Evolutionary conservation across 2,888 invertebrate species (phyloP).

Genomic region (Endomychus coccineus): DNA sequence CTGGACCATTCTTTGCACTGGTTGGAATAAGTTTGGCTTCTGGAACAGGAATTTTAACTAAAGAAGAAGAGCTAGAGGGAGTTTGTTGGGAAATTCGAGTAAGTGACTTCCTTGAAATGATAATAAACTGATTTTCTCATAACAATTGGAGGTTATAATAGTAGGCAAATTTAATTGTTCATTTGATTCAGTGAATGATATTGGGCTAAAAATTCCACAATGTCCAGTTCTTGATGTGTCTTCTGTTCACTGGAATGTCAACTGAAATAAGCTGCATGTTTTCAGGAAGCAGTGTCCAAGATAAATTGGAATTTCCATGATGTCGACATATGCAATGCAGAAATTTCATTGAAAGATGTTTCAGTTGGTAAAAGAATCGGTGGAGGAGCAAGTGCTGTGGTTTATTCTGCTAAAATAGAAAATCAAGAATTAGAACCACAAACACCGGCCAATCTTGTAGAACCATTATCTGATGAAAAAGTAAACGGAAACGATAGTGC

Average conservation of each 20-base stretch:
- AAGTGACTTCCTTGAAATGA: slow-evolving; percentile 28
- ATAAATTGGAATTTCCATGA: slow-evolving; percentile 50
- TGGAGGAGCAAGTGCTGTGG: slow-evolving; percentile 75
- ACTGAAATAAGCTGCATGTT: too few species aligned
- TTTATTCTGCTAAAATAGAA: slow-evolving; percentile 61
- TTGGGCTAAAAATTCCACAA: too few species aligned
- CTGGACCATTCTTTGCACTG: slow-evolving; percentile 65
- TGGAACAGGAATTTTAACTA: slow-evolving; percentile 64
- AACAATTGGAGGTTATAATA: too few species aligned
- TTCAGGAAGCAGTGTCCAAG: slow-evolving; percentile 52
- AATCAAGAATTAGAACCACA: slow-evolving; percentile 18
- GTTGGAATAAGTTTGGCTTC: slow-evolving; percentile 68
- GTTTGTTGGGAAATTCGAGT: slow-evolving; percentile 72
- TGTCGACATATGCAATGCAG: slow-evolving; percentile 38
- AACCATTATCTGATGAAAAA: slow-evolving; percentile 3
- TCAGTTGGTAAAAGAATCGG: slow-evolving; percentile 64
- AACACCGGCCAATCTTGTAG: background rate
- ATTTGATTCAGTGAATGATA: too few species aligned
- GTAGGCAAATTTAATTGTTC: too few species aligned
- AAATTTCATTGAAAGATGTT: slow-evolving; percentile 53
- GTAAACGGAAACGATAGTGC: slow-evolving; percentile 23
- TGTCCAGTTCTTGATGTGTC: too few species aligned
- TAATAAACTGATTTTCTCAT: too few species aligned
- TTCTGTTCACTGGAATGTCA: too few species aligned
- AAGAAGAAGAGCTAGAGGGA: slow-evolving; percentile 69